These are phyloP conservation scores for Mus musculus DNA, from an alignment of 2,113 vertebrate species.

Conservation along the genomic window DNA sequence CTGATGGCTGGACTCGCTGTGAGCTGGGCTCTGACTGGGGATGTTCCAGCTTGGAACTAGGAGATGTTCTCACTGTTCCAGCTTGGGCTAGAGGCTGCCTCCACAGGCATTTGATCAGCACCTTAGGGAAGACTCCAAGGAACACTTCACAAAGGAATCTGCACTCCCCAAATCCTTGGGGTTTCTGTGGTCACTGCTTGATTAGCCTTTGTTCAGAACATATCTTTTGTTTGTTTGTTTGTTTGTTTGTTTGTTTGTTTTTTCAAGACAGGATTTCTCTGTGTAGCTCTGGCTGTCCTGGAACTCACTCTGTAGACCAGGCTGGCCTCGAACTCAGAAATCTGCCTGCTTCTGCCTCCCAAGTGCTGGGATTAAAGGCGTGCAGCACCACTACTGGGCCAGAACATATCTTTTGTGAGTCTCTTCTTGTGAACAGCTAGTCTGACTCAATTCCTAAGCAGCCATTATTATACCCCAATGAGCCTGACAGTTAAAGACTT, in stretches of 20 bases:
- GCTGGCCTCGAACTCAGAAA: too few species aligned
- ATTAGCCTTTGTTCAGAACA: not conserved
- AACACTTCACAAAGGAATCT: constrained; percentile 3
- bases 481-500: constrained; percentile 24
- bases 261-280: too few species aligned
- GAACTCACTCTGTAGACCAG: too few species aligned
- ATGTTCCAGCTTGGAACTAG: not conserved
- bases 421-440: not conserved
- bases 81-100: not conserved
- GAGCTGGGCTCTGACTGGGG: not conserved
- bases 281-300: too few species aligned
- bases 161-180: not conserved
- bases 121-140: not conserved
- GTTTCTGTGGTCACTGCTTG: not conserved
- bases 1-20: not conserved
- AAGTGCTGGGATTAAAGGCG: too few species aligned
- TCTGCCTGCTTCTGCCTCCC: too few species aligned
- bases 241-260: too few species aligned
- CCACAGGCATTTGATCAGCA: not conserved
- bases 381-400: too few species aligned
- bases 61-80: rapidly evolving
- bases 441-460: not conserved
- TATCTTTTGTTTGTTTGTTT: not conserved
- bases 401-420: not conserved
- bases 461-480: not conserved